Percentiles rank a stretch among this genome's conserved stretches.
Evolutionary conservation across 2,113 vertebrate genomes (phyloP).

Genomic region (Dipodomys spectabilis): DNA sequence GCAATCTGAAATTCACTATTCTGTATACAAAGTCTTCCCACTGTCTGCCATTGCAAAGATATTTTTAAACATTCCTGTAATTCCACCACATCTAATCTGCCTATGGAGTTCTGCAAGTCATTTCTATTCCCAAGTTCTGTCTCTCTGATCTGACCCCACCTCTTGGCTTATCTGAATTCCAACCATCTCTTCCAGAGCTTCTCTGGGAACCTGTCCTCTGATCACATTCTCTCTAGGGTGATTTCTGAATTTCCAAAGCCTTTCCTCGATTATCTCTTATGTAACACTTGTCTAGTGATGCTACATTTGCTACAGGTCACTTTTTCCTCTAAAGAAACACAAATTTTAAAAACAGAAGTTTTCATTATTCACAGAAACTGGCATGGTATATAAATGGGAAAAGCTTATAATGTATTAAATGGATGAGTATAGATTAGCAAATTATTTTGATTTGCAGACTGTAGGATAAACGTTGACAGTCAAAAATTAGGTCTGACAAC

Average conservation of each 20-base stretch:
- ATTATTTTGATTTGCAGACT: background rate
- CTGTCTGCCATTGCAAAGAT: background rate
- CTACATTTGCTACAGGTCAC: background rate
- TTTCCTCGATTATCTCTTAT: background rate
- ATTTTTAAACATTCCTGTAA: background rate
- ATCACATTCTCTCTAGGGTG: background rate
- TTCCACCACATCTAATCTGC: background rate
- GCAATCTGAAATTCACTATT: background rate
- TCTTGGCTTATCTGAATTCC: background rate
- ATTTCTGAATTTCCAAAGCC: background rate
- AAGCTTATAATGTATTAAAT: background rate
- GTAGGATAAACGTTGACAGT: background rate
- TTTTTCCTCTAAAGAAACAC: background rate
- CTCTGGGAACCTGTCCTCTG: background rate
- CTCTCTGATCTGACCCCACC: background rate
- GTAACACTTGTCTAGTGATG: background rate
- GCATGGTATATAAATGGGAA: background rate
- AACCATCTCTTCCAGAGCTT: background rate
- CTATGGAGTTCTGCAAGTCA: background rate
- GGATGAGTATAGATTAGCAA: background rate
- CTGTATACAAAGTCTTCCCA: background rate
- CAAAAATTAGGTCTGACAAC: background rate
- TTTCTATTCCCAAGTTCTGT: background rate
- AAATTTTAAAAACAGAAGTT: constrained; percentile 8
- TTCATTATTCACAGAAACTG: background rate